Base-by-base conservation (phyloP, 2,113 vertebrate genomes). In the Sialia sialis region DNA sequence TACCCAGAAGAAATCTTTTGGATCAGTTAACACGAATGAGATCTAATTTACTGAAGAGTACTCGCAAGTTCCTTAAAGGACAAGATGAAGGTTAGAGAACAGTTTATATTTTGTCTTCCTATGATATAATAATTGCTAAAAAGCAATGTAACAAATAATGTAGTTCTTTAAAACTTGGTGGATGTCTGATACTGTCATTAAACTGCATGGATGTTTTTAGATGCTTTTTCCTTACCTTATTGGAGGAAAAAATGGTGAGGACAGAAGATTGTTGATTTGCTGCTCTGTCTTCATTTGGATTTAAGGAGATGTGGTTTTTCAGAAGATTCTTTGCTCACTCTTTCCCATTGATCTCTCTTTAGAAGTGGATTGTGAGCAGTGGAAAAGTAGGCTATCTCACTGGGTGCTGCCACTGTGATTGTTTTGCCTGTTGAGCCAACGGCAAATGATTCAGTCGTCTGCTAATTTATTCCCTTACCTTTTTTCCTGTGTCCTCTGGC, bases 1-100 rank as follows among this genome's bases (percentile, higher is more conserved):
- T 99, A 97, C 99, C 99, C 36, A 98, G 99, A 93, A 98, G 98
- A 91, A 99, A 99, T 97, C 98, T 99, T 96, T 96, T 99, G 97
- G 99, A 99, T 98, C 99, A 99, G 78, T 98, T 99, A 96, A 99
- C 98, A 89, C 97, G 99, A 91, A 99, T 99, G 99, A 99, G 99
- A 97, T 98, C 98, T 93, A 99, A 99, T 98, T 98, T 99, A 95
- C 97, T 99, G 89, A 99, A 98, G 97, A 98, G 97, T 78, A 97
- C 98, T 66, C 97, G 98, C 79, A 98, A 98, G 72, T 97, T 97
- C 46, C 98, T 99, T 83, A 98, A 98, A 96, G 98, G 99, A 80
- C 99, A 99, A 83, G 99, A 99, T 97, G 98, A 99, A 96, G 99
- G 99, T 99, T 95, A 94, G 93, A 66, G 60, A 70, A 92, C 68